phyloP scores from a whole-genome alignment of 2,888 invertebrate species.

The Elgonia sp. region DNA sequence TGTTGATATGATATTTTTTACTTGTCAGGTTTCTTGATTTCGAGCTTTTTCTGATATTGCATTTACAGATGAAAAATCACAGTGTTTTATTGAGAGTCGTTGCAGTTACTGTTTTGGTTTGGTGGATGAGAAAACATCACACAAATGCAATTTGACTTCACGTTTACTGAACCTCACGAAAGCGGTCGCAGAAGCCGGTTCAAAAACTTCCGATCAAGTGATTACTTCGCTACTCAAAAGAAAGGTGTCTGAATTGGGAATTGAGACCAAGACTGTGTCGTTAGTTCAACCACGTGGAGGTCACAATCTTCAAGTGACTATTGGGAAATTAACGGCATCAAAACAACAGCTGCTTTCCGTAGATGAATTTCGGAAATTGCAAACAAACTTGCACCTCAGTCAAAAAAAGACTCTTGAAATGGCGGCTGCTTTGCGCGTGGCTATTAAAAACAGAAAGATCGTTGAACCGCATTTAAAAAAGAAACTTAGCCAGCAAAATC shows the following conservation, averaged over 20 bases:
- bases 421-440: constrained; percentile 14
- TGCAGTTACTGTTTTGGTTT: constrained; percentile 6
- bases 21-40: too few species aligned
- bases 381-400: constrained; percentile 24
- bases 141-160: background rate
- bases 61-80: background rate
- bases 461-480: constrained; percentile 44
- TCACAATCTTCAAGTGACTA: constrained; percentile 15
- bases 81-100: background rate
- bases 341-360: constrained; percentile 16
- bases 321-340: constrained; percentile 4
- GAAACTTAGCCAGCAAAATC: constrained; percentile 16
- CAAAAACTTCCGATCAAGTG: constrained; percentile 10
- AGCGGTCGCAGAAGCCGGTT: background rate
- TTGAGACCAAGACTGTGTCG: background rate
- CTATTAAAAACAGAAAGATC: constrained; percentile 1
- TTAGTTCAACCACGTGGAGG: constrained; percentile 35
- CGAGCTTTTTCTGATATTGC: too few species aligned
- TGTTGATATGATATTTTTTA: too few species aligned
- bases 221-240: background rate
- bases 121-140: background rate
- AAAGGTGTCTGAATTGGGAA: constrained; percentile 5
- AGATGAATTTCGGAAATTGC: constrained; percentile 22
- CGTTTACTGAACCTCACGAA: background rate
- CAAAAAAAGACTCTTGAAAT: constrained; percentile 25